Percentiles rank a stretch among this genome's conserved stretches.
Evolutionary conservation across 2,113 vertebrate genomes (phyloP).

Genomic region (Nicator chloris): DNA sequence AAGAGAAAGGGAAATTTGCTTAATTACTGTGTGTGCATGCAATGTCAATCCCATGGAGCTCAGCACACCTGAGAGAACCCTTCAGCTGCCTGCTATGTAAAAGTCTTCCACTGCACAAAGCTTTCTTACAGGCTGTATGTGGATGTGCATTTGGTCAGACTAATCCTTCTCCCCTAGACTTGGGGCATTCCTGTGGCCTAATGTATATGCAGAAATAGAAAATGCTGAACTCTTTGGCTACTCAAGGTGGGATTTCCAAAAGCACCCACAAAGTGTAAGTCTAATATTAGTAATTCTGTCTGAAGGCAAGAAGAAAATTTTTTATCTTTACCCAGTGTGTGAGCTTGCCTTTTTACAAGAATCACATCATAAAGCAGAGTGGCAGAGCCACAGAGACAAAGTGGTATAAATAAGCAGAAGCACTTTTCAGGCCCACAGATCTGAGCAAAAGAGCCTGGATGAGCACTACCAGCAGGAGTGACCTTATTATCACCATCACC

Average conservation of each 20-base stretch:
- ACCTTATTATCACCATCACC: not conserved
- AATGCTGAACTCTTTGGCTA: not conserved
- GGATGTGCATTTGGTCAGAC: not conserved
- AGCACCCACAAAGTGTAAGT: not conserved
- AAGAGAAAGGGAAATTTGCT: not conserved
- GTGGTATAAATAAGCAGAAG: not conserved
- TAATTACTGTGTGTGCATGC: not conserved
- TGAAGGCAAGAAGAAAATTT: not conserved
- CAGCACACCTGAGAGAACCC: not conserved
- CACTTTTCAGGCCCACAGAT: not conserved
- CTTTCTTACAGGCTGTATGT: not conserved
- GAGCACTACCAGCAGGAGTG: not conserved
- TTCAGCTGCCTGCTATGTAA: not conserved
- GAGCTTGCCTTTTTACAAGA: not conserved
- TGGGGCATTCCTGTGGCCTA: not conserved
- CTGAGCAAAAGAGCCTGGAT: not conserved
- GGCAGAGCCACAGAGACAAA: not conserved
- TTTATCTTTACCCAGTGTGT: not conserved
- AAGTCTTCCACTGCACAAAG: not conserved
- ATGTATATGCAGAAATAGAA: not conserved
- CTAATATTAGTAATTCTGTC: not conserved
- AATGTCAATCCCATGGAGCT: not conserved
- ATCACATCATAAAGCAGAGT: not conserved
- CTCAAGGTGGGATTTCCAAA: not conserved
- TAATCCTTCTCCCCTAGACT: not conserved